Base-by-base conservation (phyloP, 2,797 vertebrate species). In the Xerus rutilus region DNA sequence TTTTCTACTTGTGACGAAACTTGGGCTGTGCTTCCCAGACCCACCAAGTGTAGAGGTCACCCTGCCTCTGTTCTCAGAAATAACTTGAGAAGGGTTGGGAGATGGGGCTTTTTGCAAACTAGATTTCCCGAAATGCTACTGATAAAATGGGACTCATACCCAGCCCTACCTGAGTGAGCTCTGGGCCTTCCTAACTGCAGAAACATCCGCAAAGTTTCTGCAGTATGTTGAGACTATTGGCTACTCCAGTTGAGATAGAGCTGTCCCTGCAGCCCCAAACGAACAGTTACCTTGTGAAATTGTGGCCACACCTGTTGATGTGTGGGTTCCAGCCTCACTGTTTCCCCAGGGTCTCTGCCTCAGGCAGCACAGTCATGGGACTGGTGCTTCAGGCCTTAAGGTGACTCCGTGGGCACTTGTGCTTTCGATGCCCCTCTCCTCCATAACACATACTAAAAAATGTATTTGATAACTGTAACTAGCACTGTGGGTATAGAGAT, bases 231-330 rank as follows among this genome's bases (percentile, higher is more conserved):
- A 91, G 88, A 28, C 62, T 65, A 10, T 3, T 49, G 23, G 32
- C 8, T 69, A 0, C 65, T 49, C 32, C 64, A 86, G 5, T 83
- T 25, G 3, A 54, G 87, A 17, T 0, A 4, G 45, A 73, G 20
- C 20, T 73, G 39, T 32, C 59, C 52, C 0, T 1, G 0, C 47
- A 62, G 35, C 79, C 43, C 25, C 0, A 35, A 54, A 39, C 6
- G 1, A 45, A n/a, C 9, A 3, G 13, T 12, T 17, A 6, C 23
- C 0, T 0, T 7, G 20, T 57, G 72, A 90, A 21, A 73, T 20
- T 30, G 35, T 15, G 81, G 70, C 47, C 20, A 0, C 11, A 3
- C 23, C 11, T 0, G 6, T 6, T 45, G n/a, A 0, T 7, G 0
- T 32, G 13, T 35, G 65, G 10, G 5, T 35, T 1, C 15, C 2